These are phyloP conservation scores for Empis stercorea DNA, from an alignment of 2,888 invertebrate genomes.

Conservation along the genomic window DNA sequence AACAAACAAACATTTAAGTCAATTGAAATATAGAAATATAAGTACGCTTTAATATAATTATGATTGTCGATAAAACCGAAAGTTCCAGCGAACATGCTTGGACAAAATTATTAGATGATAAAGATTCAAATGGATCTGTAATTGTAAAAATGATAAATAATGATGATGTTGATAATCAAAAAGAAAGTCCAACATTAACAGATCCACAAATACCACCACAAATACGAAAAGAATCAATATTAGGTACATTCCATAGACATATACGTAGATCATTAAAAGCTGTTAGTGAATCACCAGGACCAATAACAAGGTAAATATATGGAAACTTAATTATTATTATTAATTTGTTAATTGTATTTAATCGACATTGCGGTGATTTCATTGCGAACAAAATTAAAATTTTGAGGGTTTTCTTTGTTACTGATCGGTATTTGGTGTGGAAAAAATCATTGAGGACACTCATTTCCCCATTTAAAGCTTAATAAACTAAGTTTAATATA, in stretches of 20 bases:
- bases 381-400: too few relatives aligned
- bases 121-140: slow-evolving; percentile 22
- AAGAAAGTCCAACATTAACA: slow-evolving; percentile 22
- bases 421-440: too few relatives aligned
- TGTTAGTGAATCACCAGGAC: slow-evolving; percentile 35
- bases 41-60: slow-evolving; percentile 7
- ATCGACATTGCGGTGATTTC: too few relatives aligned
- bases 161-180: slow-evolving; percentile 18
- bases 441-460: too few relatives aligned
- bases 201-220: slow-evolving; percentile 15
- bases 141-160: slow-evolving; percentile 24
- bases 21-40: too few relatives aligned
- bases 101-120: slow-evolving; percentile 32
- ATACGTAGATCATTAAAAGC: slow-evolving; percentile 34
- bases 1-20: too few relatives aligned
- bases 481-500: too few relatives aligned
- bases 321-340: too few relatives aligned
- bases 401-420: too few relatives aligned
- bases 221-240: slow-evolving; percentile 30
- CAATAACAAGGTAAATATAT: slow-evolving; percentile 31
- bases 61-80: slow-evolving; percentile 33
- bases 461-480: too few relatives aligned
- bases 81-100: slow-evolving; percentile 30
- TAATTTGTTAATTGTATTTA: too few relatives aligned
- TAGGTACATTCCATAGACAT: slow-evolving; percentile 34